Evolutionary conservation across 2,113 vertebrate genomes (phyloP), one percentile per base, ranked within the genome.

Genomic region (Hylia prasina): DNA sequence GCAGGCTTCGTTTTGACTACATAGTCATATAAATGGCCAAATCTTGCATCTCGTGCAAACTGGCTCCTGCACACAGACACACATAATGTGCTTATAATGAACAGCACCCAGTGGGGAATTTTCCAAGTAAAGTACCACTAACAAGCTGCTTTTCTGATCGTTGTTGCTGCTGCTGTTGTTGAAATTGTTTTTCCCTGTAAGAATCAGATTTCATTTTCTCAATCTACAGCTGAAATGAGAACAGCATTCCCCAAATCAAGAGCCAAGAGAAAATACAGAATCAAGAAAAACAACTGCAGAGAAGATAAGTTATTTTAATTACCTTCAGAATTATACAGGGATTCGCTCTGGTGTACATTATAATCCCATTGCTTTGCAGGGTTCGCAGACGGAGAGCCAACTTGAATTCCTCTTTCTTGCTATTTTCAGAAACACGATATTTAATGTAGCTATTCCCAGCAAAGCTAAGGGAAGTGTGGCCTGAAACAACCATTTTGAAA

Each of bases 391-490:
- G 98, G 60, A 99, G 97, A n/a, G 98, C 98, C 71, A 99, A 97
- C 93, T 99, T 99, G 97, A 99, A 98, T 97, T 99, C 98, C 70
- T 98, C 98, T 17, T 97, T 98, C 97, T 98, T 98, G 95, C 98
- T 98, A 35, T 97, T 97, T 87, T 99, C 99, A 44, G 98, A 99
- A 91, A 99, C 98, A 20, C 98, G 97, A 97, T 99, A 99, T 97
- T 99, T 99, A 90, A 99, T 99, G 97, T 99, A 99, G 97, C 99
- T 99, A 98, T 99, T 99, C 51, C 99, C 99, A 86, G 99, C 99
- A 98, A 99, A 99, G 92, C 99, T 99, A 95, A 99, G 98, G 68
- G 99, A 99, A 39, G 99, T 98, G 90, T 99, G 99, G 73, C 99
- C 99, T 99, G 98, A 82, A 98, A 96, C 93, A 93, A 97, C 22